Evolutionary conservation across 2,113 vertebrate species (phyloP).

Genomic region (Podarcis muralis): DNA sequence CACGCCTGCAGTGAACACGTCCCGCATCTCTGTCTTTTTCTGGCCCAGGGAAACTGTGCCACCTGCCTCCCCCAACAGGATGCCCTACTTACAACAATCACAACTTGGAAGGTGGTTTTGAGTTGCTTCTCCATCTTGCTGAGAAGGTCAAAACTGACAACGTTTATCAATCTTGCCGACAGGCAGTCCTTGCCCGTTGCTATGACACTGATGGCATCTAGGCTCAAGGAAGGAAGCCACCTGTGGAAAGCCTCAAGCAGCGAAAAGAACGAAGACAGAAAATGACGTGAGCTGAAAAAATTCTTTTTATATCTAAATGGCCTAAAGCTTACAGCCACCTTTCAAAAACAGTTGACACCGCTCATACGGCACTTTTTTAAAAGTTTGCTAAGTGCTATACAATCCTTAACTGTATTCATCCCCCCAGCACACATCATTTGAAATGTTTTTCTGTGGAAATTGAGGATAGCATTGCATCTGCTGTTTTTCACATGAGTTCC

Average conservation of each 20-base stretch:
- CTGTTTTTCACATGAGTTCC: not conserved
- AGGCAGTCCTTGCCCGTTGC: constrained; percentile 87
- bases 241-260: constrained; percentile 84
- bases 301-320: not conserved
- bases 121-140: constrained; percentile 88
- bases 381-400: not conserved
- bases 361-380: not conserved
- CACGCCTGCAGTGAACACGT: not conserved
- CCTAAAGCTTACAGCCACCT: not conserved
- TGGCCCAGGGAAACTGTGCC: not conserved
- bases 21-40: not conserved
- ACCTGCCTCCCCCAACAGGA: not conserved
- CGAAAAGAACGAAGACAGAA: not conserved
- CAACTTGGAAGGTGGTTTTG: constrained; percentile 83
- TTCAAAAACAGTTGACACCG: not conserved
- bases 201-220: constrained; percentile 86
- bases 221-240: constrained; percentile 90
- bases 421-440: not conserved
- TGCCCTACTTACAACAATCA: constrained; percentile 88
- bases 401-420: not conserved
- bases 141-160: constrained; percentile 96
- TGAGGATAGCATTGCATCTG: not conserved
- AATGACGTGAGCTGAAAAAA: constrained; percentile 1
- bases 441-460: not conserved
- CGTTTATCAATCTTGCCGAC: constrained; percentile 84